A percentile compares a stretch with the other conserved stretches of the same genome.
Evolutionary conservation across 2,113 vertebrate genomes (phyloP).

Genomic region (Taurulus bubalis): DNA sequence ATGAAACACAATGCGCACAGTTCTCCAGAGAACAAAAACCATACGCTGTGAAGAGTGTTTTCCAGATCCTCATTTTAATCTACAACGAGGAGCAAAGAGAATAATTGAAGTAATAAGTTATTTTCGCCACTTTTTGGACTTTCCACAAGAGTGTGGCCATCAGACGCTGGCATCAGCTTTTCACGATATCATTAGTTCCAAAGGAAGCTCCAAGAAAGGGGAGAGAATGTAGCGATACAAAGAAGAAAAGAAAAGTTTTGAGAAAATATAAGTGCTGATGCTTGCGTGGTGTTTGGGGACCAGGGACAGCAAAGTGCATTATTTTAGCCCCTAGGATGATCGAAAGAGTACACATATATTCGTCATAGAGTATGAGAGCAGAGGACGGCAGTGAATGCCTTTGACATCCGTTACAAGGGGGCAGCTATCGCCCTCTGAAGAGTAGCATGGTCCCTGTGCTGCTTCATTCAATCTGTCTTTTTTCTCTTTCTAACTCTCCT

Average conservation of each 20-base stretch:
- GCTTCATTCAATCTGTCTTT: constrained; percentile 47
- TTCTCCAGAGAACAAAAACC: constrained; percentile 51
- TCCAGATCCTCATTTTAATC: constrained; percentile 62
- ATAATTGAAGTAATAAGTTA: constrained; percentile 51
- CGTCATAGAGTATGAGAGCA: constrained; percentile 60
- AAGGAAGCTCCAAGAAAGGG: constrained; percentile 46
- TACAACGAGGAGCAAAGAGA: constrained; percentile 37
- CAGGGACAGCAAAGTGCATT: constrained; percentile 58
- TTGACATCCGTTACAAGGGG: constrained; percentile 58
- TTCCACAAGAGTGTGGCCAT: constrained; percentile 35
- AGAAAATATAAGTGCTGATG: constrained; percentile 66
- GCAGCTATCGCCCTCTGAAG: constrained; percentile 47
- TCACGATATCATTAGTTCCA: constrained; percentile 61
- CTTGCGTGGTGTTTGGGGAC: constrained; percentile 56
- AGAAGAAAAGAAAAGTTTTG: constrained; percentile 15
- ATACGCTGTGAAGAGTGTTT: constrained; percentile 45
- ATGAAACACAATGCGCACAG: constrained; percentile 47
- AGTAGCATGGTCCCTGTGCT: constrained; percentile 60
- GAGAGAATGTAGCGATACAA: background rate
- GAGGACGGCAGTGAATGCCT: constrained; percentile 50
- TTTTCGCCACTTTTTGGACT: constrained; percentile 28
- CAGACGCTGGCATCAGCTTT: constrained; percentile 45
- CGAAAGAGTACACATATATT: constrained; percentile 70
- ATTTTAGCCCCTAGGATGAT: constrained; percentile 65
- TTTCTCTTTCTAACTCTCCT: constrained; percentile 22